These are phyloP conservation scores for Meteorus cinctellus DNA, from an alignment of 2,888 invertebrate genomes.

Conservation along the genomic window DNA sequence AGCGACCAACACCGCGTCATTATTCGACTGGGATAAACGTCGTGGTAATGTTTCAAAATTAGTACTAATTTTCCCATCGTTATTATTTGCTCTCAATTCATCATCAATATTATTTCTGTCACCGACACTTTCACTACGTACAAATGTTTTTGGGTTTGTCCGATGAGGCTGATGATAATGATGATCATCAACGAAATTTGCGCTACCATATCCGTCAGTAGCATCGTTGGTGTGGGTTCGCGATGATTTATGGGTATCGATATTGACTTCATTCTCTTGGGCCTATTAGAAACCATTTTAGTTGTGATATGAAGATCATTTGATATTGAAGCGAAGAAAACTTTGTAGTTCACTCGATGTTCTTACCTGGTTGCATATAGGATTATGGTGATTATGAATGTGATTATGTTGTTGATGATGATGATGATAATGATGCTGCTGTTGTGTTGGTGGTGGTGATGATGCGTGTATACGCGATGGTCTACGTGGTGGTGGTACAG, in stretches of 20 bases:
- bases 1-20: conserved; percentile 26
- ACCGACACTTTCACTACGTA: conserved; percentile 67
- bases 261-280: background rate
- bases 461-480: conserved; percentile 70
- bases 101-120: conserved; percentile 59
- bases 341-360: background rate
- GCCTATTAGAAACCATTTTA: background rate
- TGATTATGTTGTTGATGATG: conserved; percentile 12
- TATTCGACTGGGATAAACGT: conserved; percentile 27
- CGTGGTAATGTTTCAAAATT: conserved; percentile 35
- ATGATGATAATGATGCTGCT: conserved; percentile 23
- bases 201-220: conserved; percentile 52
- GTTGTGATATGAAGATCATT: too few species aligned
- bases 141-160: conserved; percentile 54
- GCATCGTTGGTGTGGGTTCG: conserved; percentile 66
- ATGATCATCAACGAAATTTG: conserved; percentile 40
- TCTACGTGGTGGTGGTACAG: conserved; percentile 66
- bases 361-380: background rate
- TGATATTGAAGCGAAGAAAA: background rate
- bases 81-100: conserved; percentile 14
- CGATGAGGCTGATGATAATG: conserved; percentile 38
- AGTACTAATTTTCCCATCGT: conserved; percentile 46
- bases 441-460: conserved; percentile 60
- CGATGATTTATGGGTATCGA: background rate
- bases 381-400: conserved; percentile 2